Conservation (phyloP, 2,888 invertebrate species). For the Taenaris catops region DNA sequence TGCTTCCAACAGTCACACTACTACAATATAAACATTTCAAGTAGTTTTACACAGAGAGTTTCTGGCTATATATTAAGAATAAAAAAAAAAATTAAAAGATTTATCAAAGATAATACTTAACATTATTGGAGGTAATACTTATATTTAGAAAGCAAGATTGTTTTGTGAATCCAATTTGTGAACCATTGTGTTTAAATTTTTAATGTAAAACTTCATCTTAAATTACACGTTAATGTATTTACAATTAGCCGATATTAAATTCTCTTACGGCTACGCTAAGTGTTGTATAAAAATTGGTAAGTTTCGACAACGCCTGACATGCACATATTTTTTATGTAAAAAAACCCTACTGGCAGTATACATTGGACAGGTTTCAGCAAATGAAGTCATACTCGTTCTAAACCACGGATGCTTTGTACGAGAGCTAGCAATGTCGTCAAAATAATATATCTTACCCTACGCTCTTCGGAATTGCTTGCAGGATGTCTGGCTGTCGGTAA, state of each 20-base stretch:
- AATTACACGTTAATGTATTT: conserved; percentile 18
- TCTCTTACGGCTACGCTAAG: conserved; percentile 5
- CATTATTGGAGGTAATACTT: conserved; percentile 75
- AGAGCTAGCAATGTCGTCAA: too few species aligned
- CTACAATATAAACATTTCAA: too few species aligned
- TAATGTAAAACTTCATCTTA: conserved; percentile 14
- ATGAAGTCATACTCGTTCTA: too few species aligned
- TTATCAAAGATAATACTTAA: conserved; percentile 74
- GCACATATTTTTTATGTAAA: conserved; percentile 2
- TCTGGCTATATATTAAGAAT: conserved; percentile 22
- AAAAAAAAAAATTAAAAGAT: conserved; percentile 47
- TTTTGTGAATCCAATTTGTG: conserved; percentile 65
- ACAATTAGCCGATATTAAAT: conserved; percentile 21
- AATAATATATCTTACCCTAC: too few species aligned
- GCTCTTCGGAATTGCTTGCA: too few species aligned
- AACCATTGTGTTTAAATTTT: conserved; percentile 37
- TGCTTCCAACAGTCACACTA: too few species aligned
- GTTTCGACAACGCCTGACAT: conserved; percentile 6
- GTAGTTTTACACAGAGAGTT: conserved; percentile 21
- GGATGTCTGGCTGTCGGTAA: too few species aligned
- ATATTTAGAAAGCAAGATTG: conserved; percentile 54
- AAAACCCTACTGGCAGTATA: conserved; percentile 26
- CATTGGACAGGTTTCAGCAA: conserved; percentile 25
- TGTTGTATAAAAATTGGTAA: conserved; percentile 1
- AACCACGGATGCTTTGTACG: too few species aligned